Conservation (phyloP, 2,888 invertebrate genomes). For the Drosophila imparisetae region DNA sequence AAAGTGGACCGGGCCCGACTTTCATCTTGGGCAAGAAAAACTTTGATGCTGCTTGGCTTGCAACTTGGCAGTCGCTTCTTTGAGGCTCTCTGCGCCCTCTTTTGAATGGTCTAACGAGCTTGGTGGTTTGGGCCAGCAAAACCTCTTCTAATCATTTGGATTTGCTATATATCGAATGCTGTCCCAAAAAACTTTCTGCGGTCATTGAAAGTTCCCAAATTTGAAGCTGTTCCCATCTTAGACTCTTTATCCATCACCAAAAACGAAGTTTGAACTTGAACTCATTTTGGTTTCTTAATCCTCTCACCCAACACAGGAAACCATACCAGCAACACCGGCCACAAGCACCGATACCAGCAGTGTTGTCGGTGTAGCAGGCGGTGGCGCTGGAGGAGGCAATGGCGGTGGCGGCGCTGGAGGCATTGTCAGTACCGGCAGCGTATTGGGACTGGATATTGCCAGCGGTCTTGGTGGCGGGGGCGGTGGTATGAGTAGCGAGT, state of each 20-base stretch:
- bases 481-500: constrained; percentile 67
- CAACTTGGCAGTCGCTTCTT: constrained; percentile 46
- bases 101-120: constrained; percentile 71
- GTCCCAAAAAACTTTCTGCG: constrained; percentile 72
- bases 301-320: constrained; percentile 69
- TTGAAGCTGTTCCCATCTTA: constrained; percentile 33
- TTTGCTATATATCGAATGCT: constrained; percentile 71
- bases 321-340: constrained; percentile 81
- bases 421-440: constrained; percentile 34
- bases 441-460: constrained; percentile 59
- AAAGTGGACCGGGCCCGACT: constrained; percentile 50
- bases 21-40: constrained; percentile 67
- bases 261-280: constrained; percentile 16
- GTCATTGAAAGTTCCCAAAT: constrained; percentile 61
- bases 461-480: constrained; percentile 55
- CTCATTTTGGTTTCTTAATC: constrained; percentile 27
- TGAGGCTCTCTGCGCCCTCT: constrained; percentile 68
- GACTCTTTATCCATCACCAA: constrained; percentile 1
- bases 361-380: constrained; percentile 62
- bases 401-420: constrained; percentile 35
- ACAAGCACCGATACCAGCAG: constrained; percentile 75
- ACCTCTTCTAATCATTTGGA: constrained; percentile 72
- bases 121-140: constrained; percentile 11
- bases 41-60: constrained; percentile 47
- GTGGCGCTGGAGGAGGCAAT: constrained; percentile 51